phyloP scores from a whole-genome alignment of 2,888 invertebrate genomes.

The Trichacis sp. region DNA sequence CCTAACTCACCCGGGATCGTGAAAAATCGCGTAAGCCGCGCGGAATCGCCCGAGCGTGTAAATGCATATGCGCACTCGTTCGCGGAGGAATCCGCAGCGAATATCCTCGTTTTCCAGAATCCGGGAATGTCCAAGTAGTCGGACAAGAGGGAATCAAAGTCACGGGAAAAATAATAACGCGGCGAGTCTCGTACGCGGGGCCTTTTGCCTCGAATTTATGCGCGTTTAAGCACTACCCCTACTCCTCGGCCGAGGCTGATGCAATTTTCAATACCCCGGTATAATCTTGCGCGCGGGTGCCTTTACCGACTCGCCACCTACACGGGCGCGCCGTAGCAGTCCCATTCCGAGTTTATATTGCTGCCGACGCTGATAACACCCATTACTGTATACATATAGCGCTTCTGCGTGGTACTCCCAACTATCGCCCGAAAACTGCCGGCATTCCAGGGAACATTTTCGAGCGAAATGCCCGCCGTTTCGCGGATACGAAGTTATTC shows the following conservation, averaged over 20 bases:
- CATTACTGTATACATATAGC: slow-evolving; percentile 34
- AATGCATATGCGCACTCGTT: slow-evolving; percentile 18
- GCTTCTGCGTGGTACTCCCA: slow-evolving; percentile 19
- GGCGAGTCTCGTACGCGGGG: slow-evolving; percentile 54
- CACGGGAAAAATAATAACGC: slow-evolving; percentile 54
- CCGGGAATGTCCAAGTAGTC: slow-evolving; percentile 24
- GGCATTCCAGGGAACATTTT: slow-evolving; percentile 7
- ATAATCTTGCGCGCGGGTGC: slow-evolving; percentile 43
- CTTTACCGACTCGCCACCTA: slow-evolving; percentile 43
- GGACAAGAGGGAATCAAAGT: slow-evolving; percentile 28
- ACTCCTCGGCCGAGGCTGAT: slow-evolving; percentile 55
- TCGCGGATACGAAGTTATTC: no score
- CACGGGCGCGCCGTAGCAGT: slow-evolving; percentile 40
- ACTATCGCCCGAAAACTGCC: slow-evolving; percentile 32
- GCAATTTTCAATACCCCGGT: slow-evolving; percentile 55
- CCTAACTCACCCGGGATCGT: neutral
- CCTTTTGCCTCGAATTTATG: slow-evolving; percentile 67
- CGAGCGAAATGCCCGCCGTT: no score
- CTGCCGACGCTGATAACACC: slow-evolving; percentile 40
- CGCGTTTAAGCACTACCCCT: slow-evolving; percentile 63
- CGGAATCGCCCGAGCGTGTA: no score
- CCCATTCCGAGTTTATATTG: slow-evolving; percentile 42
- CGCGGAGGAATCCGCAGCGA: slow-evolving; percentile 18
- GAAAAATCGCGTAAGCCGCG: neutral
- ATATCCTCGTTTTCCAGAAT: slow-evolving; percentile 9